A percentile compares a stretch with the other conserved stretches of the same genome.
Conservation (phyloP, 2,888 invertebrate genomes). For the Cantharis flavilabris region DNA sequence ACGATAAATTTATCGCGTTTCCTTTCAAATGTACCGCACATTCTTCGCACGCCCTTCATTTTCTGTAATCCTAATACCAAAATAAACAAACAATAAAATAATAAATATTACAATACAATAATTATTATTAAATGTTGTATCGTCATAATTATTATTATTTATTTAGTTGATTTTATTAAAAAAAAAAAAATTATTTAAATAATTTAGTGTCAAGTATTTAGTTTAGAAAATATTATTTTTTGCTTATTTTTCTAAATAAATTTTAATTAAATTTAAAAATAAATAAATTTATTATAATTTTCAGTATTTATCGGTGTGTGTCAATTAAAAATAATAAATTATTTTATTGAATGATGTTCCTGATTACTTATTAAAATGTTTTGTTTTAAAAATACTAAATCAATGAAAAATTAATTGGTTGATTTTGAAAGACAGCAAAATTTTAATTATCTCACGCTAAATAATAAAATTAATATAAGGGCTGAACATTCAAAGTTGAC, state of each 20-base stretch:
- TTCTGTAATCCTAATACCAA: not conserved
- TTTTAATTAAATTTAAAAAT: not conserved
- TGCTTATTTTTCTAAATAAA: not conserved
- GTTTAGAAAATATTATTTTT: not conserved
- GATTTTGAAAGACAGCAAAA: not conserved
- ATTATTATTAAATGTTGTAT: not conserved
- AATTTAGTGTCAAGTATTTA: not conserved
- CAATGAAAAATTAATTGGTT: not conserved
- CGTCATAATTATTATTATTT: not conserved
- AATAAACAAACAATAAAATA: not conserved
- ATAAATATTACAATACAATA: not conserved
- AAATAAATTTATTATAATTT: not conserved
- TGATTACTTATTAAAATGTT: not conserved
- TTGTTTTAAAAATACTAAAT: not conserved
- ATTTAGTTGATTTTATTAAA: not conserved
- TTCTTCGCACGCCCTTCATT: not conserved
- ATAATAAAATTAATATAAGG: not conserved
- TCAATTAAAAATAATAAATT: not conserved
- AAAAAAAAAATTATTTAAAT: not conserved
- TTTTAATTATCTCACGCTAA: not conserved
- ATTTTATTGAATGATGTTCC: not conserved
- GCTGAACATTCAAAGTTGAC: not conserved
- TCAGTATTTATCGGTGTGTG: too few species aligned
- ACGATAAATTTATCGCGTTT: not conserved
- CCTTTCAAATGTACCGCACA: not conserved